A percentile compares a stretch with the other conserved stretches of the same genome.
phyloP scores from a whole-genome alignment of 2,797 vertebrate species.

The Melanitta fusca region DNA sequence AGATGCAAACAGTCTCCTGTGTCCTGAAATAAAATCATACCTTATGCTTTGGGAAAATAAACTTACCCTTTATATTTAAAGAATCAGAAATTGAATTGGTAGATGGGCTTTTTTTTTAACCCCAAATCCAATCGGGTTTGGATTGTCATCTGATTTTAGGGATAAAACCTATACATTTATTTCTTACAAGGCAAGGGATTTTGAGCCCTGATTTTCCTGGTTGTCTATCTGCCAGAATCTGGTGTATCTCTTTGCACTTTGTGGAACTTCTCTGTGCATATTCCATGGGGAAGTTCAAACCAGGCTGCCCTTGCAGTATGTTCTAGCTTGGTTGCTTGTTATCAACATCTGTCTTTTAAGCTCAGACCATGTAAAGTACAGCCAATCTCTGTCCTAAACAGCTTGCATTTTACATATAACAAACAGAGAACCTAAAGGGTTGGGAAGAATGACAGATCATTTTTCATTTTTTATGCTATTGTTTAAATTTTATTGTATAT shows the following conservation, averaged over 20 bases:
- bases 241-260: background rate
- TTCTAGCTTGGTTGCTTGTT: background rate
- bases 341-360: background rate
- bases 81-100: background rate
- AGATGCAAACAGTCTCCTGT: background rate
- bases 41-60: background rate
- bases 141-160: background rate
- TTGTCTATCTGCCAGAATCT: background rate
- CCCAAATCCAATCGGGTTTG: background rate
- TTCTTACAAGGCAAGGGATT: background rate
- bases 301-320: background rate
- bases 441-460: background rate
- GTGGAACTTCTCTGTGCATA: background rate
- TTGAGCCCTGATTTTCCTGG: background rate
- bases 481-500: background rate
- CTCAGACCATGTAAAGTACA: background rate
- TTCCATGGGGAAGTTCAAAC: background rate
- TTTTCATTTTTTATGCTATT: background rate
- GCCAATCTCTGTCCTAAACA: background rate
- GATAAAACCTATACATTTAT: background rate
- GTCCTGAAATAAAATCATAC: background rate
- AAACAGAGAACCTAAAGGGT: background rate
- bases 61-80: background rate
- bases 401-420: background rate
- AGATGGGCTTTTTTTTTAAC: fast-evolving